Evolutionary conservation across 2,888 invertebrate genomes (phyloP).

Genomic region (Lithophane semibrunnea): DNA sequence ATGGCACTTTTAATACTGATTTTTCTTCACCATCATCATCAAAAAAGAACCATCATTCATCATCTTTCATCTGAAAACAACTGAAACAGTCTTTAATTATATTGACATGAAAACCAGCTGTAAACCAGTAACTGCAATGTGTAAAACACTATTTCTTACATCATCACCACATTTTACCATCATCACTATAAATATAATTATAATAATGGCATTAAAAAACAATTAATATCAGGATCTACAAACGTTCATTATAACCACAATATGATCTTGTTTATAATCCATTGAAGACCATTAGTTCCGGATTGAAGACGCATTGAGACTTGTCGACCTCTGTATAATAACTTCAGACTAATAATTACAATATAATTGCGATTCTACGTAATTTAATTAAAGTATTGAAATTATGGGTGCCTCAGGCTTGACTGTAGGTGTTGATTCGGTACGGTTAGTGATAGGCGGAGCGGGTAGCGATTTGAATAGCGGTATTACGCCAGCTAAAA

Average conservation of each 20-base stretch:
- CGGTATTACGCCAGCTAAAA: neutral
- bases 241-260: slow-evolving; percentile 32
- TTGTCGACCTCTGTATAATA: slow-evolving; percentile 58
- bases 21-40: too few relatives aligned
- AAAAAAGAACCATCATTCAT: too few relatives aligned
- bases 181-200: slow-evolving; percentile 18
- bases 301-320: slow-evolving; percentile 51
- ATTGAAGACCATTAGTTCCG: slow-evolving; percentile 64
- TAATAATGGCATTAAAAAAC: slow-evolving; percentile 39
- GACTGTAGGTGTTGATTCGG: neutral
- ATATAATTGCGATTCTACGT: slow-evolving; percentile 55
- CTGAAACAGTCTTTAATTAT: too few relatives aligned
- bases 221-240: slow-evolving; percentile 46
- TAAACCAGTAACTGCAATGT: neutral
- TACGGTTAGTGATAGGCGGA: slow-evolving; percentile 30
- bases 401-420: slow-evolving; percentile 39
- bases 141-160: too few relatives aligned
- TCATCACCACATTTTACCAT: neutral
- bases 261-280: slow-evolving; percentile 56
- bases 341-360: slow-evolving; percentile 57
- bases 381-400: slow-evolving; percentile 64
- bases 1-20: too few relatives aligned
- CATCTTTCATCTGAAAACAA: too few relatives aligned
- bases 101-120: neutral
- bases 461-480: slow-evolving; percentile 14